Base-by-base conservation (phyloP, 2,797 vertebrate species). In the Uromys caudimaculatus region DNA sequence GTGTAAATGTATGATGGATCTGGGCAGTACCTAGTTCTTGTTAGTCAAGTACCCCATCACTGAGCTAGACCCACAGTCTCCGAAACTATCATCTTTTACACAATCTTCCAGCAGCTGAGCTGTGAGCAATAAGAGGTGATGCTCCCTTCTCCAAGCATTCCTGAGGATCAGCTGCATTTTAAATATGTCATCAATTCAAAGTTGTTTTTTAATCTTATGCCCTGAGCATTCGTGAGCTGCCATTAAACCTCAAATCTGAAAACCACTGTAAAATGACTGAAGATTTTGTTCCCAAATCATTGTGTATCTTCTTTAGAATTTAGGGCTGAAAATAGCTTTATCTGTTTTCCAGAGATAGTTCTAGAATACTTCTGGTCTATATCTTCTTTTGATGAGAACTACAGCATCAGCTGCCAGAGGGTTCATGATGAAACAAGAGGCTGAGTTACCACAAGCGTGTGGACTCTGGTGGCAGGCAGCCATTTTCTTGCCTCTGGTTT, bases 321-420 rank as follows among this genome's bases (percentile, higher is more conserved):
- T 62, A 56, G 35, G 77, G 38, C 60, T 89, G 78, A 93, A 89
- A 44, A 94, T 71, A 95, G 41, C 41, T 91, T 93, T 79, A 77
- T 76, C 17, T 96, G 4, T 85, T 92, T 95, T 87, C 50, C 38
- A 94, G 67, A 83, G 62, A 71, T 44, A 56, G 12, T 56, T 50
- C 56, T 77, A 35, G 62, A 56, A 41, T 32, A 56, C 11, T 29
- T 24, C 56, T 79, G 35, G 23, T 41, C 4, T 76, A 41, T 24
- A 24, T 79, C 13, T 92, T 89, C 27, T 21, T 85, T 56, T 83
- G 60, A 79, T 60, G 38, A 90, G 19, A 62, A 64, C 27, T 77
- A 21, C 35, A 3, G 44, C 16, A 7, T 29, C 52, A 50, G 54
- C 17, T 75, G 14, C 32, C 54, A 44, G 44, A 9, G 29, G 38